These are phyloP conservation scores for Petrocephalus zakoni DNA, from an alignment of 2,113 vertebrate species.

Conservation along the genomic window DNA sequence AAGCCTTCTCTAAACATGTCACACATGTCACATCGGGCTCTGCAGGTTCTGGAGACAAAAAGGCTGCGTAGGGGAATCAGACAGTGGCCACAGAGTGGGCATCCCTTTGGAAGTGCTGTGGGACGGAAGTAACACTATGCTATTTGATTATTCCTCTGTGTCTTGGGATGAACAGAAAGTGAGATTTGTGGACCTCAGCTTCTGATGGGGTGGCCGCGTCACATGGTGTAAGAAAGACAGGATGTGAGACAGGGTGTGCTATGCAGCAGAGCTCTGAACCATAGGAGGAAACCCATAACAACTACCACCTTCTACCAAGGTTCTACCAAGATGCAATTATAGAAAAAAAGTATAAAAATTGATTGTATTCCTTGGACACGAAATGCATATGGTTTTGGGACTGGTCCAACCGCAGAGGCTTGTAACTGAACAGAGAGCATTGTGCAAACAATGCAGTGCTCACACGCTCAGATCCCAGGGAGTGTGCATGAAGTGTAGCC, in stretches of 20 bases:
- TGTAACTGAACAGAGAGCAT: not conserved
- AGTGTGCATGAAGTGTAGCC: not conserved
- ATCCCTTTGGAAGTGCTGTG: not conserved
- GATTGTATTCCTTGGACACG: not conserved
- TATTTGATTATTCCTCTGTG: not conserved
- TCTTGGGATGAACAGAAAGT: not conserved
- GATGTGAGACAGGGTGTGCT: not conserved
- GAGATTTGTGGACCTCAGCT: not conserved
- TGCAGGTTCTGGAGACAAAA: too few species aligned
- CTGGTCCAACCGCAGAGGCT: not conserved
- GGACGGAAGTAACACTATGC: not conserved
- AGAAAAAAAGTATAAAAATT: not conserved
- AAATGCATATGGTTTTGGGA: not conserved
- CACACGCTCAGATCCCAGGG: not conserved
- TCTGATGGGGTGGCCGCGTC: not conserved
- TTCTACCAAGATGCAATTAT: too few species aligned
- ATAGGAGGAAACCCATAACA: not conserved
- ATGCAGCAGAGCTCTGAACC: not conserved
- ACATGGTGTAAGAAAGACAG: not conserved
- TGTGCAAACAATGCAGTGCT: not conserved
- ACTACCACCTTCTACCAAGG: not conserved
- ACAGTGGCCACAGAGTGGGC: not conserved
- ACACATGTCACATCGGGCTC: too few species aligned
- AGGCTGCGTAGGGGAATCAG: too few species aligned
- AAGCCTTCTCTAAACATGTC: too few species aligned